Evolutionary conservation across 2,113 vertebrate species (phyloP).

Genomic region (Cyrtonyx montezumae): DNA sequence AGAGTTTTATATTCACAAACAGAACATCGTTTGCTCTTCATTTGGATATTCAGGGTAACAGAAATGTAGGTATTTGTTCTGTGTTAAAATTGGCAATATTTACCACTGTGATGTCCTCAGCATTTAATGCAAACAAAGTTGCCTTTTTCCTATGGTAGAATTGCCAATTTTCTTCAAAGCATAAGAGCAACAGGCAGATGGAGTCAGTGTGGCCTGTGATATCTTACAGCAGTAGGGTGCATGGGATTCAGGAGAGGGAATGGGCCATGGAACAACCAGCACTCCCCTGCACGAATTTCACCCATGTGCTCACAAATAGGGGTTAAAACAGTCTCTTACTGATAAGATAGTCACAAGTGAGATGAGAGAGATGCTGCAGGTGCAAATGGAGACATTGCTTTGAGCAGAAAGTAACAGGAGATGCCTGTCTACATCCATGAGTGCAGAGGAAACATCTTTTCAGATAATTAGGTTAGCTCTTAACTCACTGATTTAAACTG

Average conservation of each 20-base stretch:
- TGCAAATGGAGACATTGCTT: not conserved
- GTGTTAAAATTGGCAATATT: conserved; percentile 46
- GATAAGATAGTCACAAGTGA: not conserved
- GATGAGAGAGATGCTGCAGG: not conserved
- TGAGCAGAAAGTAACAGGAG: not conserved
- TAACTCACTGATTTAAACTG: not conserved
- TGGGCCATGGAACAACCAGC: fast-evolving
- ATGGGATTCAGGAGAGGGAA: not conserved
- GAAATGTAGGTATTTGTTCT: conserved; percentile 26
- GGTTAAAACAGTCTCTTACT: not conserved
- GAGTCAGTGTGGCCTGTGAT: not conserved
- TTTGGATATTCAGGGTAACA: not conserved
- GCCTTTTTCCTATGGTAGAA: not conserved
- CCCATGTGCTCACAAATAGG: not conserved
- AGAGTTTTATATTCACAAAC: not conserved
- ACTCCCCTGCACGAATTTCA: not conserved
- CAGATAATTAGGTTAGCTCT: not conserved
- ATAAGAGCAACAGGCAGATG: not conserved
- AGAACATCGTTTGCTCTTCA: not conserved
- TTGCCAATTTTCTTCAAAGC: conserved; percentile 12
- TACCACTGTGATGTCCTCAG: conserved; percentile 43
- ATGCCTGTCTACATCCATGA: not conserved
- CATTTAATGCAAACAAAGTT: conserved; percentile 3
- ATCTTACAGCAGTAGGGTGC: not conserved
- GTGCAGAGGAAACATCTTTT: not conserved